Conservation (phyloP, 92 coral and sea anemone genomes). For the Paramuricea clavata region DNA sequence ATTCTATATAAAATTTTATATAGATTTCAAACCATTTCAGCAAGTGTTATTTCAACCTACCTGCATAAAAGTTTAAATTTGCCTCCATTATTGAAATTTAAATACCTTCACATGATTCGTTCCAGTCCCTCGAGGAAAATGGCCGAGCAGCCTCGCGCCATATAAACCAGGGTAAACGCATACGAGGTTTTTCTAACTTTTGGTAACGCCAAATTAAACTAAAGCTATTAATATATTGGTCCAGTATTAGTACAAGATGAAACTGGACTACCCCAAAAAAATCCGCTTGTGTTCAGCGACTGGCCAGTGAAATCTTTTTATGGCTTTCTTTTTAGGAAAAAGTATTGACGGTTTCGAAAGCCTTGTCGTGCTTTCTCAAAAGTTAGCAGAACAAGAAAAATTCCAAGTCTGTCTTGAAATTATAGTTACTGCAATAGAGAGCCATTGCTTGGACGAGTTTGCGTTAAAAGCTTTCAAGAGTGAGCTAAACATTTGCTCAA, state of each 20-base stretch:
- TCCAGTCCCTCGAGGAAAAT: background rate
- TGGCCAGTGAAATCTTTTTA: too few species aligned
- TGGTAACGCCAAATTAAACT: too few species aligned
- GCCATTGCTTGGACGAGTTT: conserved; percentile 8
- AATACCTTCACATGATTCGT: background rate
- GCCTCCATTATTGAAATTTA: conserved; percentile 5
- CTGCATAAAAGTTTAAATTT: background rate
- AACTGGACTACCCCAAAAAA: too few species aligned
- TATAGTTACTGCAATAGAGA: background rate
- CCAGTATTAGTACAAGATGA: too few species aligned
- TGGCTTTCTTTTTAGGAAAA: background rate
- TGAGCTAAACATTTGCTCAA: conserved; percentile 1
- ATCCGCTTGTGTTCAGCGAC: too few species aligned
- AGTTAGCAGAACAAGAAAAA: background rate
- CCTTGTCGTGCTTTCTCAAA: conserved; percentile 16
- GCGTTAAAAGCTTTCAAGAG: background rate
- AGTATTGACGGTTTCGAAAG: background rate
- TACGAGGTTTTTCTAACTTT: too few species aligned
- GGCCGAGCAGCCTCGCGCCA: background rate
- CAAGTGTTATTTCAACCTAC: background rate
- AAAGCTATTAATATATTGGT: too few species aligned
- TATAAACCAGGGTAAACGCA: too few species aligned
- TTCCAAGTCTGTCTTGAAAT: conserved; percentile 19
- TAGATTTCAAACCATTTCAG: background rate
- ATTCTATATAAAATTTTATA: background rate